Evolutionary conservation across 2,888 invertebrate genomes (phyloP).

Genomic region (Cyclophora albipunctata): DNA sequence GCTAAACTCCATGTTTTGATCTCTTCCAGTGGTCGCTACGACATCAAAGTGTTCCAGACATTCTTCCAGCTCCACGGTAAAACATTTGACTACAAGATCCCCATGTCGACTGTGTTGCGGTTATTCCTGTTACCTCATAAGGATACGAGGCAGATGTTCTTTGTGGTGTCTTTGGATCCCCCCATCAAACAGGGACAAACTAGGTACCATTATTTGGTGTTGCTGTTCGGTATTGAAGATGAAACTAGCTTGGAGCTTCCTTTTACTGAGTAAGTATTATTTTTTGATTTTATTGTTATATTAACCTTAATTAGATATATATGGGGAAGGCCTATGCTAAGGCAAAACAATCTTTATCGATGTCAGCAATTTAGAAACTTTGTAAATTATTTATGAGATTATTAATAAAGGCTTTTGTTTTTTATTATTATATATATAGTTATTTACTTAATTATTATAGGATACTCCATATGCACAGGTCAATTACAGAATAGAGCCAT

Average conservation of each 20-base stretch:
- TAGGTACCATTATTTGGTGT: constrained; percentile 95
- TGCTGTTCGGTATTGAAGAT: constrained; percentile 96
- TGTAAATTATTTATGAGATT: too few relatives aligned
- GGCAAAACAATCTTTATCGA: too few relatives aligned
- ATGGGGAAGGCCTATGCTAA: too few relatives aligned
- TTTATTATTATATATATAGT: too few relatives aligned
- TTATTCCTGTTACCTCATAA: constrained; percentile 97
- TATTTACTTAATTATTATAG: too few relatives aligned
- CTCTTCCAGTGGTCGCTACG: constrained; percentile 89
- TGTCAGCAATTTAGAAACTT: too few relatives aligned
- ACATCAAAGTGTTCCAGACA: constrained; percentile 92
- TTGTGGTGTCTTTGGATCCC: constrained; percentile 97
- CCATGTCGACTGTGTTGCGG: constrained; percentile 95
- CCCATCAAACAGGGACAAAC: constrained; percentile 99
- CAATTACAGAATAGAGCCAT: too few relatives aligned
- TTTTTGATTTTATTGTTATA: neutral
- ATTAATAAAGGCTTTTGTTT: too few relatives aligned
- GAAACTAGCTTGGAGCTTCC: constrained; percentile 93
- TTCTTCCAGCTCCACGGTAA: constrained; percentile 87
- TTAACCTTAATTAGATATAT: too few relatives aligned
- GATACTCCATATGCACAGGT: too few relatives aligned
- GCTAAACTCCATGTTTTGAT: constrained; percentile 28
- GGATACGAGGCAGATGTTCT: constrained; percentile 98
- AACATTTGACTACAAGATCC: constrained; percentile 99
- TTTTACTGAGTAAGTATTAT: constrained; percentile 85